Evolutionary conservation across 2,888 invertebrate genomes (phyloP), one percentile per base, ranked within the genome.

Genomic region (Idaea dimidiata): DNA sequence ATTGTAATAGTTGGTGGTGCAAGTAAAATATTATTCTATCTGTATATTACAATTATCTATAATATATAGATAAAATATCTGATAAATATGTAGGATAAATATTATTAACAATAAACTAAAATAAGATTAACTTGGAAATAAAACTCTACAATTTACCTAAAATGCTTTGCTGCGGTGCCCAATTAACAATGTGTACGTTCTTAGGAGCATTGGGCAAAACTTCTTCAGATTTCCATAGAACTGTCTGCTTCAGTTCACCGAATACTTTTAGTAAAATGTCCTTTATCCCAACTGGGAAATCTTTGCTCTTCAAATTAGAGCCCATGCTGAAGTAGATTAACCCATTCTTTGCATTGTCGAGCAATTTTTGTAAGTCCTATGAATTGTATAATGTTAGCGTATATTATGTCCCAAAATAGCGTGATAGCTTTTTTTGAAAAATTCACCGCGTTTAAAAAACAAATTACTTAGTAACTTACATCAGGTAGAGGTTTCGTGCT

Each of bases 251-350:
- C 24, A 94, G 67, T 1, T 68, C 74, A 6, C 85, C 79, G 55
- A 94, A 90, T 56, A 87, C 80, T 18, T 81, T 73, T 0, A 93
- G 10, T 6, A 93, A 67, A 0, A 72, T 75, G 6, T 63, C 66
- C 63, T 84, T 86, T 1, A 83, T 63, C 17, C 79, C 71, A 0
- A 79, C 77, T 0, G 91, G 86, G 65, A 93, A 76, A 0, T 76
- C 70, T 16, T 78, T 82, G 59, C 88, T 86, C 55, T 79, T 82
- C 8, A 92, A 61, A 54, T 84, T 86, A 0, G 91, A 87, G 0
- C 93, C 93, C 84, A 93, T 80, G 62, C 93, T 93, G 72, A 93
- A 93, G 75, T 87, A 91, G 54, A 93, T 84, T 0, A 90, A 87
- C 0, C 93, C 93, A 59, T 91, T 60, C 62, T 83, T 83, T 0